Evolutionary conservation across 2,888 invertebrate genomes (phyloP).

Genomic region (Phalangium opilio): DNA sequence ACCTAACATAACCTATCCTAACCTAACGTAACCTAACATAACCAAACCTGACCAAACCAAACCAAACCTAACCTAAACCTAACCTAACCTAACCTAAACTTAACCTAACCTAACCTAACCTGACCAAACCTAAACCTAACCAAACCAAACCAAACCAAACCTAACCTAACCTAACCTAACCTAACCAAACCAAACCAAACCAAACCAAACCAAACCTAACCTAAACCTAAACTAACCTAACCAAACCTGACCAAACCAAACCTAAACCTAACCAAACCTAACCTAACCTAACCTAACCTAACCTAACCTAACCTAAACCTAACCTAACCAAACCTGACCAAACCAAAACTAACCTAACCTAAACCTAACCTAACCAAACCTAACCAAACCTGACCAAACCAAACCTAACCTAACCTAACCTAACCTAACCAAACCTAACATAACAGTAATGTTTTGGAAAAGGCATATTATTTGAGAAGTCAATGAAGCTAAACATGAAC

Average conservation of each 20-base stretch:
- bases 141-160: conserved; percentile 16
- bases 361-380: conserved; percentile 6
- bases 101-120: conserved; percentile 13
- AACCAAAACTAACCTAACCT: conserved; percentile 1
- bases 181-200: conserved; percentile 15
- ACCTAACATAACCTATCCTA: conserved; percentile 14
- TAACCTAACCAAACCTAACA: conserved; percentile 25
- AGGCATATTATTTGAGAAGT: too few species aligned
- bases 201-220: conserved; percentile 14
- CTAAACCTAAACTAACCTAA: conserved; percentile 10
- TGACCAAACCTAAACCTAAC: conserved; percentile 17
- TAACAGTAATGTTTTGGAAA: too few species aligned
- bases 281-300: conserved; percentile 4
- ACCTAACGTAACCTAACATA: conserved; percentile 18
- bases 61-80: conserved; percentile 4
- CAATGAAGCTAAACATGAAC: too few species aligned
- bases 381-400: conserved; percentile 1
- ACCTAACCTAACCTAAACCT: conserved; percentile 7
- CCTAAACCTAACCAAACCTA: conserved; percentile 8
- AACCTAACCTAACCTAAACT: too few species aligned
- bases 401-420: conserved; percentile 19
- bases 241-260: conserved; percentile 3
- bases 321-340: conserved; percentile 2
- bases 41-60: conserved; percentile 19
- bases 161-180: conserved; percentile 17